Evolutionary conservation across 1,140 invertebrate genomes (phyloP).

Genomic region (Megalopta genalis): DNA sequence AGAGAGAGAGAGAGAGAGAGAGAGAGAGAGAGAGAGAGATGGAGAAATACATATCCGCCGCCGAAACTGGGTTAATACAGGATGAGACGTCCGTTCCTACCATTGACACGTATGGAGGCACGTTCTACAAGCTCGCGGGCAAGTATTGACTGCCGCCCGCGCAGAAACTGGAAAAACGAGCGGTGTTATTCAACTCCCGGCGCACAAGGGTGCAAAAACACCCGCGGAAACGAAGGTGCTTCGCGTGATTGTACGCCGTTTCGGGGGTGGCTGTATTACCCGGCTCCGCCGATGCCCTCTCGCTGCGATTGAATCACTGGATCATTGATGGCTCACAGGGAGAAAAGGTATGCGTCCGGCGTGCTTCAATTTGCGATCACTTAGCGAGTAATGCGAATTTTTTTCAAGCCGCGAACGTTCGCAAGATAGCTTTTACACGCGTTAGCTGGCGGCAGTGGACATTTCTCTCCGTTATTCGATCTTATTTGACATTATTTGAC

Average conservation of each 20-base stretch:
- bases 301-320: background rate
- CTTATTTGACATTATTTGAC: too few relatives aligned
- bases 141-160: background rate
- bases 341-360: too few relatives aligned
- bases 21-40: background rate
- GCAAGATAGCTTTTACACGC: too few relatives aligned
- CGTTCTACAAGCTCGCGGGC: conserved; percentile 4
- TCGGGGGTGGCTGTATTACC: background rate
- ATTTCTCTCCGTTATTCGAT: too few relatives aligned
- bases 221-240: background rate
- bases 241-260: background rate
- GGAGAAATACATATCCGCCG: background rate
- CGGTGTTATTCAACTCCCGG: conserved; percentile 6
- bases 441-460: too few relatives aligned
- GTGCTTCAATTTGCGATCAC: too few relatives aligned
- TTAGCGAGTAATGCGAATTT: too few relatives aligned
- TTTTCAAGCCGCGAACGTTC: too few relatives aligned
- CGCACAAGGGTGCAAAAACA: background rate
- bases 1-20: background rate
- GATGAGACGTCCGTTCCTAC: conserved; percentile 51
- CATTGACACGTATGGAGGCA: conserved; percentile 42
- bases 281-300: background rate
- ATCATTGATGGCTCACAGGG: too few relatives aligned
- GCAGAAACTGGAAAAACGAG: background rate
- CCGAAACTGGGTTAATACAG: conserved; percentile 61